These are phyloP conservation scores for Sarcophilus harrisii DNA, from an alignment of 2,797 vertebrate genomes.

Conservation along the genomic window DNA sequence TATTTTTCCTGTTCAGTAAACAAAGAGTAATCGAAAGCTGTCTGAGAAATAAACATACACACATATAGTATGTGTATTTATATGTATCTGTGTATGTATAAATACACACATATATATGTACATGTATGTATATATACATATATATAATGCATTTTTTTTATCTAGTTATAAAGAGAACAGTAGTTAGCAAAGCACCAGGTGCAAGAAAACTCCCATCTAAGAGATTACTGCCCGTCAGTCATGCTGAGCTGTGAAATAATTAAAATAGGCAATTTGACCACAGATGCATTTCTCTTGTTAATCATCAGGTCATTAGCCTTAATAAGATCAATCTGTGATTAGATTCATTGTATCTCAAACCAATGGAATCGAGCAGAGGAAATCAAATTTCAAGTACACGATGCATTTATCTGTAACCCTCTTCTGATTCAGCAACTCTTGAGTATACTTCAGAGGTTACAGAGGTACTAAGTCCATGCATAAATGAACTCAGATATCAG, in stretches of 20 bases:
- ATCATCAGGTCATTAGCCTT: conserved; percentile 73
- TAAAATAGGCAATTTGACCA: conserved; percentile 65
- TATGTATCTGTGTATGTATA: not conserved
- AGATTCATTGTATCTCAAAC: conserved; percentile 33
- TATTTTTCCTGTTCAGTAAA: not conserved
- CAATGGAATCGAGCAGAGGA: conserved; percentile 54
- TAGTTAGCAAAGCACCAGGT: conserved; percentile 36
- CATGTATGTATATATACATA: no score
- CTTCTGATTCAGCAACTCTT: conserved; percentile 16
- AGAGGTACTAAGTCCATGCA: not conserved
- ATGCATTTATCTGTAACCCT: conserved; percentile 64
- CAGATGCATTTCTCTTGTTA: conserved; percentile 72
- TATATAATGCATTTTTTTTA: not conserved
- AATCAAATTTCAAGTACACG: conserved; percentile 60
- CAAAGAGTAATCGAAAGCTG: not conserved
- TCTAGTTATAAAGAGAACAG: conserved; percentile 42
- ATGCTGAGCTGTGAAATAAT: conserved; percentile 64
- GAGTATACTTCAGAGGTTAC: not conserved
- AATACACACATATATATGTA: no score
- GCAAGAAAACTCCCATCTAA: conserved; percentile 11
- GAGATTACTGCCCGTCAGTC: conserved; percentile 23
- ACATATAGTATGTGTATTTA: no score
- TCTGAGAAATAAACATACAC: not conserved
- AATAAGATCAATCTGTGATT: conserved; percentile 75
- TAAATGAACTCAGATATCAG: conserved; percentile 31